Evolutionary conservation across 2,797 vertebrate species (phyloP).

Genomic region (Spinus olivaceus): DNA sequence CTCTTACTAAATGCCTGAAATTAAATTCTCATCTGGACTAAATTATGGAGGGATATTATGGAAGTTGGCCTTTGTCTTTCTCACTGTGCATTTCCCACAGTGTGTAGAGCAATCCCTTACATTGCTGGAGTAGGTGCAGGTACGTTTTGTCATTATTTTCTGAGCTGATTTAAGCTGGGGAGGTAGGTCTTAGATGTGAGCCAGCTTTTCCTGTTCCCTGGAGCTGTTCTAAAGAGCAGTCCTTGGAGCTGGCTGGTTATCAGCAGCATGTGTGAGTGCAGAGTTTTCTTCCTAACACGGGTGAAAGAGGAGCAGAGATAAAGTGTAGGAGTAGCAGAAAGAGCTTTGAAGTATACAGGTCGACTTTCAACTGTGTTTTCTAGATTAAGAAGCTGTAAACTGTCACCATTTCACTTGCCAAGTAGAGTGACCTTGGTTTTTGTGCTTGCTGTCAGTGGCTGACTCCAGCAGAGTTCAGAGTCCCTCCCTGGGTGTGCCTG

Average conservation of each 20-base stretch:
- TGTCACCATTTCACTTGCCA: not conserved
- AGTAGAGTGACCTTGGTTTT: not conserved
- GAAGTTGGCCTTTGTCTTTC: not conserved
- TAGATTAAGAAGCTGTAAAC: not conserved
- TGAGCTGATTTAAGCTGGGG: not conserved
- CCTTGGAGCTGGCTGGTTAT: not conserved
- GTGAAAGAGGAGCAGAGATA: not conserved
- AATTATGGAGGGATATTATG: not conserved
- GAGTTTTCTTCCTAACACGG: rapidly evolving
- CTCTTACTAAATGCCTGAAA: not conserved
- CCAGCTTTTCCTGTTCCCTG: not conserved
- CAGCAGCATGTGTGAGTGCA: not conserved
- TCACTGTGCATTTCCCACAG: not conserved
- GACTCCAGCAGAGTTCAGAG: not conserved
- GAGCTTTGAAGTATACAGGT: not conserved
- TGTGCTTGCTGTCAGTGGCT: not conserved
- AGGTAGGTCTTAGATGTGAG: not conserved
- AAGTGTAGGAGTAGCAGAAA: not conserved
- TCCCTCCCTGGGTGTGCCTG: slow-evolving; percentile 19
- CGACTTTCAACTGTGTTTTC: not conserved
- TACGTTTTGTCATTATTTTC: not conserved
- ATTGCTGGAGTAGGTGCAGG: not conserved
- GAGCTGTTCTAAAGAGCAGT: not conserved
- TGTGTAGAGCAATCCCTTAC: not conserved
- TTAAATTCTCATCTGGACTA: not conserved